These are phyloP conservation scores for Carapus acus DNA, from an alignment of 2,797 vertebrate species.

Conservation along the genomic window DNA sequence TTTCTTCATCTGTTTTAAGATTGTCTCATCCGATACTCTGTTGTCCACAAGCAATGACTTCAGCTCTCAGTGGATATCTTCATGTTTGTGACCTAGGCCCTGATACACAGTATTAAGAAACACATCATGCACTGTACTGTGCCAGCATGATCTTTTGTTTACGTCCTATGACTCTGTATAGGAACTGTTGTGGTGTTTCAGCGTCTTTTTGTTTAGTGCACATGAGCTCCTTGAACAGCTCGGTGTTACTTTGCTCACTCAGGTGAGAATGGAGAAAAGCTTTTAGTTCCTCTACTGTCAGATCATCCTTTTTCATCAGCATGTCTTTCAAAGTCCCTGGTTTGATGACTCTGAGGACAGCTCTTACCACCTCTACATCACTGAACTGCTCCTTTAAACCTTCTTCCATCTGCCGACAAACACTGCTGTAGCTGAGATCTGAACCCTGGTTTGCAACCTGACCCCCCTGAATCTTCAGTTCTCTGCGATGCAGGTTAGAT, in stretches of 20 bases:
- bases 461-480: constrained; percentile 3
- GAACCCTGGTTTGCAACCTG: constrained; percentile 2
- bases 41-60: background rate
- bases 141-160: constrained; percentile 21
- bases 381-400: background rate
- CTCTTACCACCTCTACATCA: background rate
- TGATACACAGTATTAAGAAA: too few species aligned
- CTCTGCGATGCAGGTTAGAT: background rate
- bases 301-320: constrained; percentile 24
- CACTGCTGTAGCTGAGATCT: constrained; percentile 6
- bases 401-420: constrained; percentile 6
- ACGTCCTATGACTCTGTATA: constrained; percentile 25
- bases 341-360: constrained; percentile 20
- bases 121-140: background rate
- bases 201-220: constrained; percentile 21
- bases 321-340: constrained; percentile 38
- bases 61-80: too few species aligned
- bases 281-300: constrained; percentile 17
- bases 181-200: constrained; percentile 34
- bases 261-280: constrained; percentile 27
- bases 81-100: too few species aligned
- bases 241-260: constrained; percentile 13
- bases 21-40: background rate
- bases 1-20: constrained; percentile 2
- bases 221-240: constrained; percentile 37